phyloP scores from a whole-genome alignment of 1,140 invertebrate species.

The Ylistrum balloti region DNA sequence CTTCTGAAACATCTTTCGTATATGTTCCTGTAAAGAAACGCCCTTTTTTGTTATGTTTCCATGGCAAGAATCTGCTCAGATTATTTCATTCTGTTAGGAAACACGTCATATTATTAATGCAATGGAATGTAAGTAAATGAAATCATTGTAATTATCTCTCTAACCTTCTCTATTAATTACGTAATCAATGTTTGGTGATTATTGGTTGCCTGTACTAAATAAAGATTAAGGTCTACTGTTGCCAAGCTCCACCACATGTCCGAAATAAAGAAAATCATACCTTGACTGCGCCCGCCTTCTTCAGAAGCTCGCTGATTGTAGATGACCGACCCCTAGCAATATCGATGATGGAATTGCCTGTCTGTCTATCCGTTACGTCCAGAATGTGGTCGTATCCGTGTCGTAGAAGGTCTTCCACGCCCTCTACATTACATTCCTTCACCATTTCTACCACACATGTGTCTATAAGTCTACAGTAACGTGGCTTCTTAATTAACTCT shows the following conservation, averaged over 20 bases:
- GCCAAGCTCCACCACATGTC: background rate
- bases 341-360: conserved; percentile 40
- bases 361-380: conserved; percentile 43
- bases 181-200: no score
- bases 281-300: background rate
- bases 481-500: background rate
- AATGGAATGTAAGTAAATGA: no score
- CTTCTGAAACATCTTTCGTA: conserved; percentile 48
- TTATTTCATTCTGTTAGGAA: no score
- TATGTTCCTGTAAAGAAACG: conserved; percentile 50
- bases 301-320: background rate
- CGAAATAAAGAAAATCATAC: background rate
- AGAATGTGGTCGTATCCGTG: conserved; percentile 60
- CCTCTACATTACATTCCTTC: conserved; percentile 49
- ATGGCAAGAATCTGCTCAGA: no score
- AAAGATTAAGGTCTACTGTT: no score
- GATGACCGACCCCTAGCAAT: conserved; percentile 44
- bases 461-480: conserved; percentile 62
- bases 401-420: conserved; percentile 51
- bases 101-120: no score
- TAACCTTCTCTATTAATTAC: no score
- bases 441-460: conserved; percentile 55
- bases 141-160: no score
- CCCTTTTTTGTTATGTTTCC: no score
- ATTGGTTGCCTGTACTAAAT: no score